Base-by-base conservation (phyloP, 2,888 invertebrate species). In the Apoderus coryli region DNA sequence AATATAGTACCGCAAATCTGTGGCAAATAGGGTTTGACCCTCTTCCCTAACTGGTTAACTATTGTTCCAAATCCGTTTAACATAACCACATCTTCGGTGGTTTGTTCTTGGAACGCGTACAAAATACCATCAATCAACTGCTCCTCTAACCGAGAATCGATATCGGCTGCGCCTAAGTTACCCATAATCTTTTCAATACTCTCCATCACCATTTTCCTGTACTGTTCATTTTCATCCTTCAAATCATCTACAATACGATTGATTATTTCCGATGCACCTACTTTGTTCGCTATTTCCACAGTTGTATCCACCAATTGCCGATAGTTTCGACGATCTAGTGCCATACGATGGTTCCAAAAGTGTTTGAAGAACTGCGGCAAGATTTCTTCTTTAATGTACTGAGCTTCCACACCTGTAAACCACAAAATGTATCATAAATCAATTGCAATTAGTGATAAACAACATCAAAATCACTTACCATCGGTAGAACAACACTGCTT, bases 341-440 rank as follows among this genome's bases (percentile, higher is more conserved):
- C 98, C 98, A 99, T 99, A 41, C 98, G 74, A 55, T 98, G 98
- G 56, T 98, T 99, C 98, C 98, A 99, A 63, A 99, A 99, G 60
- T 95, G 90, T 60, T 92, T 93, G 64, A 96, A 96, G 62, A 95
- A 96, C 49, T 93, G 92, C 1, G 95, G 95, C 44, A 96, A 63
- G 46, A 99, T 98, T 57, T 99, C 98, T 48, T 96, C 95, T 63
- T 96, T 95, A 44, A 99, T 99, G 52, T 99, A 99, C 52, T 93
- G 90, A 0, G 98, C 79, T 57, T 98, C 98, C 29, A 99, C 98
- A 76, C n/a, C n/a, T n/a, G n/a, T n/a, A n/a, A n/a, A n/a, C n/a
- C n/a, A n/a, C n/a, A n/a, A n/a, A n/a, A n/a, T n/a, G n/a, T n/a
- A n/a, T n/a, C n/a, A n/a, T n/a, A n/a, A n/a, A n/a, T n/a, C n/a